Conservation (phyloP, 1,140 invertebrate genomes). For the Euglossa dilemma region DNA sequence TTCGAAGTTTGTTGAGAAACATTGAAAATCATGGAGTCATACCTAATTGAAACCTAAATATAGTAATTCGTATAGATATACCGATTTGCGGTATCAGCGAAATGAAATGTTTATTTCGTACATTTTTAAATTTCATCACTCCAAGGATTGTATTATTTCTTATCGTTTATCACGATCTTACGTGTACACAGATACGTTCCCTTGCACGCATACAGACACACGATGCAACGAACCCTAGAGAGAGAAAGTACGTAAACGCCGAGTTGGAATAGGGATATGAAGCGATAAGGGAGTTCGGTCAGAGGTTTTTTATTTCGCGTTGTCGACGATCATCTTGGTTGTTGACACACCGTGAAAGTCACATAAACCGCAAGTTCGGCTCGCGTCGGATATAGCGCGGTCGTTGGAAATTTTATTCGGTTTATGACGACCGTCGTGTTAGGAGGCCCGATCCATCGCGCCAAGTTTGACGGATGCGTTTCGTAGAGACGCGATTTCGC, state of each 20-base stretch:
- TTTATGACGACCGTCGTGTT: not conserved
- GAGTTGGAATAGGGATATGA: not conserved
- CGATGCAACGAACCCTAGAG: not conserved
- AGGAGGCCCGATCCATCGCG: not conserved
- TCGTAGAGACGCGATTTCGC: conserved; percentile 8
- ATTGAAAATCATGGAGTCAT: too few relatives aligned
- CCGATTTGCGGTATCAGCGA: too few relatives aligned
- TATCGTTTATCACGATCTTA: too few relatives aligned
- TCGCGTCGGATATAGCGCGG: not conserved
- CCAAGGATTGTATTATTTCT: too few relatives aligned
- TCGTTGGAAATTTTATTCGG: conserved; percentile 26
- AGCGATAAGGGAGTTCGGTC: not conserved
- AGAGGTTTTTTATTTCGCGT: conserved; percentile 1
- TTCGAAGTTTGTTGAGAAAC: too few relatives aligned
- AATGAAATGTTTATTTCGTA: too few relatives aligned
- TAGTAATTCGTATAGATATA: too few relatives aligned
- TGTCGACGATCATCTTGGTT: not conserved
- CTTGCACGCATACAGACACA: not conserved
- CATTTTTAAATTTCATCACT: too few relatives aligned
- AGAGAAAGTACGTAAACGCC: not conserved
- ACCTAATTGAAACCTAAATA: too few relatives aligned
- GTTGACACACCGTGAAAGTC: not conserved
- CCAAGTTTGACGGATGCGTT: conserved; percentile 9
- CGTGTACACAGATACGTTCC: too few relatives aligned
- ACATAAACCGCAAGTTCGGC: not conserved